Percentiles rank a stretch among this genome's conserved stretches.
phyloP scores from a whole-genome alignment of 1,140 invertebrate genomes.

The Dendroctonus valens region DNA sequence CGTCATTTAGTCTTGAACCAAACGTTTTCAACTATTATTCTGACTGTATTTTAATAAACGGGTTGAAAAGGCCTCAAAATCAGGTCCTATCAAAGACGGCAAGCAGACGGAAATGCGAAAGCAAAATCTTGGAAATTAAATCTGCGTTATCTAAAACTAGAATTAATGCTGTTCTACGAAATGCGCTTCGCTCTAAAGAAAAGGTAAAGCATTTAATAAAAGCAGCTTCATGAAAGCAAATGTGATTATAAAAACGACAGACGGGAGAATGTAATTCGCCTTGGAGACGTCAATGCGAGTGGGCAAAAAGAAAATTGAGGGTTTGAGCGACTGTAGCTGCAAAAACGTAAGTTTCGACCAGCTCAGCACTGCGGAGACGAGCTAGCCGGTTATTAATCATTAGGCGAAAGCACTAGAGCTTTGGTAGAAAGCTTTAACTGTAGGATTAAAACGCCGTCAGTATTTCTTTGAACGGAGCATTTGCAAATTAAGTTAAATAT shows the following conservation, averaged over 20 bases:
- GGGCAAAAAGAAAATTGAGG: constrained; percentile 31
- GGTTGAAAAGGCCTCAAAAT: too few species aligned
- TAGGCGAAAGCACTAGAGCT: constrained; percentile 19
- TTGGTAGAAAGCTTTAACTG: neutral
- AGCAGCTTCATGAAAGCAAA: constrained; percentile 29
- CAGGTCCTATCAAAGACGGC: too few species aligned
- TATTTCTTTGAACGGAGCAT: too few species aligned
- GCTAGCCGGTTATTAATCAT: constrained; percentile 22
- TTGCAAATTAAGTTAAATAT: too few species aligned
- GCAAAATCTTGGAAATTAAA: too few species aligned
- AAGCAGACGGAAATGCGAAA: too few species aligned
- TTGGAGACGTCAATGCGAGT: constrained; percentile 27
- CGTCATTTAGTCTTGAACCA: too few species aligned
- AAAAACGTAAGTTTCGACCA: constrained; percentile 23
- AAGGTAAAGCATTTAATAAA: constrained; percentile 30
- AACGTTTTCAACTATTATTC: too few species aligned
- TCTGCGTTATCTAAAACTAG: too few species aligned
- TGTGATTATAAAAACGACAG: constrained; percentile 27
- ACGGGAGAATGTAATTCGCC: constrained; percentile 26
- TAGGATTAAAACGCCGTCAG: too few species aligned
- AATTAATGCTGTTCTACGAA: too few species aligned
- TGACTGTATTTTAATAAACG: too few species aligned
- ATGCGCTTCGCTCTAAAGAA: constrained; percentile 11
- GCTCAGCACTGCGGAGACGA: constrained; percentile 15
- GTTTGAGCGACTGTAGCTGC: constrained; percentile 15